phyloP scores from a whole-genome alignment of 2,888 invertebrate species.

The Spilosoma lubricipeda region DNA sequence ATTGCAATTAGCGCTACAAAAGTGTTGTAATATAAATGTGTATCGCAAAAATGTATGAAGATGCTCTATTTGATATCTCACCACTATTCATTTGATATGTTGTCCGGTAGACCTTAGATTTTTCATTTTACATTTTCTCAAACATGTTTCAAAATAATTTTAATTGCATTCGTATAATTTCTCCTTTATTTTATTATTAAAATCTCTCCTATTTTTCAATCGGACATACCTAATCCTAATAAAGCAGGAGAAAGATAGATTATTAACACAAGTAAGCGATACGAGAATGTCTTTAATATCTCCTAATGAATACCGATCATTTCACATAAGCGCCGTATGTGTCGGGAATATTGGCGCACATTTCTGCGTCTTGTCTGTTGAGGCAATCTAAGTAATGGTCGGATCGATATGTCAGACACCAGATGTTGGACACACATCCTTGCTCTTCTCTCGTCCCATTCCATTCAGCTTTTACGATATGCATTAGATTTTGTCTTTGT shows the following conservation, averaged over 20 bases:
- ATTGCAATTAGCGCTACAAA: too few relatives aligned
- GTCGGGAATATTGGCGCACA: constrained; percentile 6
- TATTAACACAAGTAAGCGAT: neutral
- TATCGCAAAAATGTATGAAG: constrained; percentile 8
- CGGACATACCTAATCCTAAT: neutral
- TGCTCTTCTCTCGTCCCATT: constrained; percentile 18
- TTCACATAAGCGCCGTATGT: constrained; percentile 7
- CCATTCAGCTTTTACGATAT: constrained; percentile 38
- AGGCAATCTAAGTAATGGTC: constrained; percentile 24
- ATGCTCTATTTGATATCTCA: constrained; percentile 30
- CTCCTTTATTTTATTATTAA: too few relatives aligned
- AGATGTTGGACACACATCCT: constrained; percentile 34
- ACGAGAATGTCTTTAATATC: neutral
- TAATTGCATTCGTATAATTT: neutral
- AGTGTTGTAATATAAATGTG: neutral
- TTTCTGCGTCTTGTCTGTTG: constrained; percentile 9
- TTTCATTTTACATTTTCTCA: too few relatives aligned
- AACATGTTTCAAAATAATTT: too few relatives aligned
- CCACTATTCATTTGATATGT: too few relatives aligned
- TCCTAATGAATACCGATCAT: neutral
- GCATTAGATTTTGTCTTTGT: constrained; percentile 34
- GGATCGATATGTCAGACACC: constrained; percentile 35
- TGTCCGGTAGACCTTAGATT: too few relatives aligned
- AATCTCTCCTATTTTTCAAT: neutral
- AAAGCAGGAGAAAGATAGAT: neutral